A percentile compares a stretch with the other conserved stretches of the same genome.
These are phyloP conservation scores for Hylaeus volcanicus DNA, from an alignment of 1,140 invertebrate genomes.

Conservation along the genomic window DNA sequence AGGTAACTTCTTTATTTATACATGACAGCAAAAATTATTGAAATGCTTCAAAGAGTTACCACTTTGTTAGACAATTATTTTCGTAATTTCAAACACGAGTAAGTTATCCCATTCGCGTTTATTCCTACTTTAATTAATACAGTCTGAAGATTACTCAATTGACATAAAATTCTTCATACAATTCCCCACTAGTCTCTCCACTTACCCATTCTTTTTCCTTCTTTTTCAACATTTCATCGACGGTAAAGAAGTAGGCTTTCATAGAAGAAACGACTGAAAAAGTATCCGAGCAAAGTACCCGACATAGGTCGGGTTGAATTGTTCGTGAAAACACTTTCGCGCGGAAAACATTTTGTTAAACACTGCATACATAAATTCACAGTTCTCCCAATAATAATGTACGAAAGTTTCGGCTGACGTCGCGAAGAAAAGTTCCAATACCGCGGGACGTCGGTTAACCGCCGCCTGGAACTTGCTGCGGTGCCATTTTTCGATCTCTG, in stretches of 20 bases:
- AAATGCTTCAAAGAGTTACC: neutral
- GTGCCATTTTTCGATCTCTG: slow-evolving; percentile 45
- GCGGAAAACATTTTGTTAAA: slow-evolving; percentile 35
- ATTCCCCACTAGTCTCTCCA: neutral
- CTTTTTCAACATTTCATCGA: too few species aligned
- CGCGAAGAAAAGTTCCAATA: slow-evolving; percentile 33
- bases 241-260: neutral
- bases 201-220: neutral
- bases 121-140: slow-evolving; percentile 24
- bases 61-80: neutral
- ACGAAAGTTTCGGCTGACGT: slow-evolving; percentile 24
- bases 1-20: slow-evolving; percentile 17
- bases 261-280: neutral
- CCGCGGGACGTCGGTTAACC: slow-evolving; percentile 26
- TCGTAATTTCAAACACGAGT: neutral
- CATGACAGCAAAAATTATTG: slow-evolving; percentile 36
- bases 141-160: slow-evolving; percentile 37
- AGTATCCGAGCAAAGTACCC: neutral
- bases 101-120: slow-evolving; percentile 5
- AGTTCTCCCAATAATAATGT: slow-evolving; percentile 34
- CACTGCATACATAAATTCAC: slow-evolving; percentile 41
- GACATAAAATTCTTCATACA: slow-evolving; percentile 34
- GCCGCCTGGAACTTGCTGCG: slow-evolving; percentile 27
- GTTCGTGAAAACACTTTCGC: slow-evolving; percentile 8
- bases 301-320: neutral